Evolutionary conservation across 2,797 vertebrate genomes (phyloP).

Genomic region (Remorina albescens): DNA sequence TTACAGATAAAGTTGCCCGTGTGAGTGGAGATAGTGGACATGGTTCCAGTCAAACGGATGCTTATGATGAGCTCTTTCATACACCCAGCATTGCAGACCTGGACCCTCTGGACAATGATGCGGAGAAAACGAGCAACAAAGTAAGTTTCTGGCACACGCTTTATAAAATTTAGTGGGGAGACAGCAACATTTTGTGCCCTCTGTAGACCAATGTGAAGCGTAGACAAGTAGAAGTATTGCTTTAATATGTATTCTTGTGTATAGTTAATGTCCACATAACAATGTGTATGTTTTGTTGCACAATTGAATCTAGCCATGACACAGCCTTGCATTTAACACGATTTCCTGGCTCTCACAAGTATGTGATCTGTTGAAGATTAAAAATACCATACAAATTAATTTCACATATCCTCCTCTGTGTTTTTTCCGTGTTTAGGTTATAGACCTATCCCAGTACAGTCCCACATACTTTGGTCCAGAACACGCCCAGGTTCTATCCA

Average conservation of each 20-base stretch:
- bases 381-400: background rate
- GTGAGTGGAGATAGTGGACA: constrained; percentile 84
- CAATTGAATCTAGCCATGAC: background rate
- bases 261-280: background rate
- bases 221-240: constrained; percentile 6
- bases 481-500: constrained; percentile 94
- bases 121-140: constrained; percentile 85
- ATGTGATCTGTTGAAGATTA: too few relatives aligned
- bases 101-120: constrained; percentile 84
- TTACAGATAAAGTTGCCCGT: constrained; percentile 85
- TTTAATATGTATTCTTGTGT: background rate
- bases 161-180: background rate
- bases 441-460: constrained; percentile 95
- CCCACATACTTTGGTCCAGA: constrained; percentile 96
- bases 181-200: background rate
- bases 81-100: constrained; percentile 73
- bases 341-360: constrained; percentile 3
- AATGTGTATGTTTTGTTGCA: background rate
- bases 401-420: background rate
- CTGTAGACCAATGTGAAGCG: background rate
- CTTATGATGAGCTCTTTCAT: constrained; percentile 95
- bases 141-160: constrained; percentile 79
- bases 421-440: constrained; percentile 83
- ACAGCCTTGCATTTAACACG: background rate
- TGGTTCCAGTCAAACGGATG: constrained; percentile 83